Evolutionary conservation across 2,113 vertebrate genomes (phyloP).

Genomic region (Callorhinus ursinus): DNA sequence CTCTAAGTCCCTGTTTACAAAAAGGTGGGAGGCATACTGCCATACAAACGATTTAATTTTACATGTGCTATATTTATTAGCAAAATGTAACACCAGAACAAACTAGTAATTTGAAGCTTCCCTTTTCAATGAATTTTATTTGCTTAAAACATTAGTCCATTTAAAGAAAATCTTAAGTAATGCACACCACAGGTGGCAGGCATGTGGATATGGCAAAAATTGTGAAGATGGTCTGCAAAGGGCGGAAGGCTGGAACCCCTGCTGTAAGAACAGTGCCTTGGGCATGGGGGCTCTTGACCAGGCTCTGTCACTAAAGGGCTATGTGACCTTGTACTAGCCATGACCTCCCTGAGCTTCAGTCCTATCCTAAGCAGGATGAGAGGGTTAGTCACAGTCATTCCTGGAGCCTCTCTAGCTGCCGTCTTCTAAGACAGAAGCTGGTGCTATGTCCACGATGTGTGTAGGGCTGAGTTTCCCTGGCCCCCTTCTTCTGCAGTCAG

Average conservation of each 20-base stretch:
- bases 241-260: not conserved
- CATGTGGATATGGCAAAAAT: not conserved
- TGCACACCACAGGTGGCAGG: not conserved
- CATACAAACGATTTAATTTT: not conserved
- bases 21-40: not conserved
- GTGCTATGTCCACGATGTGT: slow-evolving; percentile 3
- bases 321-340: not conserved
- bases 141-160: not conserved
- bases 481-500: slow-evolving; percentile 42
- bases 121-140: slow-evolving; percentile 20
- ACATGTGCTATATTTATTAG: not conserved
- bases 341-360: not conserved
- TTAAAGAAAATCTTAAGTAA: slow-evolving; percentile 39
- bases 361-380: not conserved
- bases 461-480: slow-evolving; percentile 1
- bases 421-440: slow-evolving; percentile 15
- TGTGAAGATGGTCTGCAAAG: not conserved
- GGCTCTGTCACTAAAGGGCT: not conserved
- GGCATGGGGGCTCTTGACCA: not conserved
- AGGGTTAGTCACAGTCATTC: not conserved
- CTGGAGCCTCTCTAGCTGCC: slow-evolving; percentile 43
- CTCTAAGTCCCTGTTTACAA: not conserved
- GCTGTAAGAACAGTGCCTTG: not conserved
- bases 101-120: not conserved
- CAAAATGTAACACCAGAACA: slow-evolving; percentile 1